Percentiles rank a stretch among this genome's conserved stretches.
These are phyloP conservation scores for Cistogaster globosa DNA, from an alignment of 2,888 invertebrate genomes.

Conservation along the genomic window DNA sequence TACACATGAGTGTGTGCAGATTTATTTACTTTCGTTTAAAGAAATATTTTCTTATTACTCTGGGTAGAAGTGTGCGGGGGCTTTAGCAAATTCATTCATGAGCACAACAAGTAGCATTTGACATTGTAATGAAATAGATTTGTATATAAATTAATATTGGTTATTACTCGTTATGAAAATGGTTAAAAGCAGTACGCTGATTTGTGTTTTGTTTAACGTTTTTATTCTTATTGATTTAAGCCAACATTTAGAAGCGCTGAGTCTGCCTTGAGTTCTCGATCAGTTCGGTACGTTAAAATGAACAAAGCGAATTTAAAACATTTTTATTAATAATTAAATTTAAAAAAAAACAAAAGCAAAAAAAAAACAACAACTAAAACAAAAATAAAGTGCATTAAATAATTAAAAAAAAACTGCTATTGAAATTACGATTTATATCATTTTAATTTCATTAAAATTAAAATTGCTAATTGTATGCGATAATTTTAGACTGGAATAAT, in stretches of 20 bases:
- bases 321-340: constrained; percentile 34
- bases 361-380: not conserved
- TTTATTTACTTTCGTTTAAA: too few species aligned
- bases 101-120: too few species aligned
- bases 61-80: too few species aligned
- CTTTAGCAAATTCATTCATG: too few species aligned
- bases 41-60: too few species aligned
- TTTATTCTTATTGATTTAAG: constrained; percentile 70
- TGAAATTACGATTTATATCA: constrained; percentile 6
- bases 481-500: not conserved
- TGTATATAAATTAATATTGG: constrained; percentile 1
- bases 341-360: not conserved
- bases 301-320: constrained; percentile 23
- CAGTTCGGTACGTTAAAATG: constrained; percentile 75
- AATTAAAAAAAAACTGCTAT: constrained; percentile 28
- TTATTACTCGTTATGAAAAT: not conserved
- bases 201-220: constrained; percentile 15
- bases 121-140: too few species aligned
- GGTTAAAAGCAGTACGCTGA: constrained; percentile 21
- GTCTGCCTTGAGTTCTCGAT: constrained; percentile 78
- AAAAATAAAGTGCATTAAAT: constrained; percentile 15
- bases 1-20: too few species aligned
- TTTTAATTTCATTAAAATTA: not conserved
- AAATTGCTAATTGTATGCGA: constrained; percentile 1
- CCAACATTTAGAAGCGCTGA: constrained; percentile 76